These are phyloP conservation scores for Digitonthophagus gazella DNA, from an alignment of 2,888 invertebrate species.

Conservation along the genomic window DNA sequence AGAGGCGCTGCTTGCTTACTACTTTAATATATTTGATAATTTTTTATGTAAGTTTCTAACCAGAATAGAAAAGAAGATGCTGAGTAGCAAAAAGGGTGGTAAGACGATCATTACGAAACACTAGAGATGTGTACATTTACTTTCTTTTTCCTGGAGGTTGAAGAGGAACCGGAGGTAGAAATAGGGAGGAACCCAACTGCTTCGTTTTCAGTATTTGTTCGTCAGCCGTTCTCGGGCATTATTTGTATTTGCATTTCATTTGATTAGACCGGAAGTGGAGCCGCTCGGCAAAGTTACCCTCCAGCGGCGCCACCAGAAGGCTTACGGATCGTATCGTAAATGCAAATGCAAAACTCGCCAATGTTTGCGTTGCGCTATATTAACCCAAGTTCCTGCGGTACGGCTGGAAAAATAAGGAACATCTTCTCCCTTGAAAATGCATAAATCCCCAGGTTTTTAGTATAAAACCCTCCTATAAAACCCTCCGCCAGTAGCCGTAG, in stretches of 20 bases:
- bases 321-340: slow-evolving; percentile 3
- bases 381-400: not conserved
- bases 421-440: not conserved
- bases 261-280: slow-evolving; percentile 14
- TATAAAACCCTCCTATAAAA: too few species aligned
- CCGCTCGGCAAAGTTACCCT: too few species aligned
- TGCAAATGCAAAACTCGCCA: slow-evolving; percentile 14
- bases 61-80: too few species aligned
- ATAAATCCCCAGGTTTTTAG: too few species aligned
- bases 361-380: slow-evolving; percentile 14
- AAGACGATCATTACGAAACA: too few species aligned
- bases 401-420: not conserved
- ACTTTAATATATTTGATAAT: too few species aligned
- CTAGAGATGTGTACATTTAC: not conserved
- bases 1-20: too few species aligned
- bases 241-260: slow-evolving; percentile 17
- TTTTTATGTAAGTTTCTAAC: too few species aligned
- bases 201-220: slow-evolving; percentile 1
- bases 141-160: not conserved
- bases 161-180: not conserved
- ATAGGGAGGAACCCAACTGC: not conserved
- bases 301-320: slow-evolving; percentile 10
- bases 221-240: slow-evolving; percentile 11
- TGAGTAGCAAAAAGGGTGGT: too few species aligned
- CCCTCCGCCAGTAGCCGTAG: too few species aligned